phyloP scores from a whole-genome alignment of 2,113 vertebrate genomes.

The Leptobrachium leishanense region DNA sequence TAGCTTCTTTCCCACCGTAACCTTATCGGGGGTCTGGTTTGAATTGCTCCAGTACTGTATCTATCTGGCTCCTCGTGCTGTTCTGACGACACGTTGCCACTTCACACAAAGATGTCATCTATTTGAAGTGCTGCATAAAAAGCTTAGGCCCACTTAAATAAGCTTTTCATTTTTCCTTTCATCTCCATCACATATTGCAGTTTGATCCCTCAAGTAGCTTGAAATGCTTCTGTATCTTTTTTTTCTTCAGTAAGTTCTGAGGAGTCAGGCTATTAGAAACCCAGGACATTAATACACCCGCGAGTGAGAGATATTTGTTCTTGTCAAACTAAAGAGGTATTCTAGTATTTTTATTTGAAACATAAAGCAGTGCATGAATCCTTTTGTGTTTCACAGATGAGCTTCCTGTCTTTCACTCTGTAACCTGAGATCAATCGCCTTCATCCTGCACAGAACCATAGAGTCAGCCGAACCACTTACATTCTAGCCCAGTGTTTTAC shows the following conservation, averaged over 20 bases:
- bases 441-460: no score
- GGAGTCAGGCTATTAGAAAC: no score
- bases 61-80: slow-evolving; percentile 31
- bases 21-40: slow-evolving; percentile 36
- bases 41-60: slow-evolving; percentile 4
- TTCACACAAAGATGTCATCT: slow-evolving; percentile 32
- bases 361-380: no score
- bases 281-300: no score
- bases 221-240: slow-evolving; percentile 33
- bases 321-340: no score
- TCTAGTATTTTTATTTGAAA: no score
- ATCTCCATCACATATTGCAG: slow-evolving; percentile 41
- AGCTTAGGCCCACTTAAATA: slow-evolving; percentile 35
- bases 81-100: slow-evolving; percentile 2
- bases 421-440: no score
- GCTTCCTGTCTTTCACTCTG: no score
- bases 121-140: slow-evolving; percentile 41
- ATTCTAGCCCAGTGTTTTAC: no score
- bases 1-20: slow-evolving; percentile 30
- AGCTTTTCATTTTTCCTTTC: slow-evolving; percentile 36
- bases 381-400: no score
- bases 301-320: no score
- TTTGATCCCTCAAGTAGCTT: slow-evolving; percentile 22
- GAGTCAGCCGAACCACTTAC: no score
- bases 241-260: slow-evolving; percentile 18